A percentile compares a stretch with the other conserved stretches of the same genome.
phyloP scores from a whole-genome alignment of 2,797 vertebrate species.

The Cynodonichthys magdalenae region DNA sequence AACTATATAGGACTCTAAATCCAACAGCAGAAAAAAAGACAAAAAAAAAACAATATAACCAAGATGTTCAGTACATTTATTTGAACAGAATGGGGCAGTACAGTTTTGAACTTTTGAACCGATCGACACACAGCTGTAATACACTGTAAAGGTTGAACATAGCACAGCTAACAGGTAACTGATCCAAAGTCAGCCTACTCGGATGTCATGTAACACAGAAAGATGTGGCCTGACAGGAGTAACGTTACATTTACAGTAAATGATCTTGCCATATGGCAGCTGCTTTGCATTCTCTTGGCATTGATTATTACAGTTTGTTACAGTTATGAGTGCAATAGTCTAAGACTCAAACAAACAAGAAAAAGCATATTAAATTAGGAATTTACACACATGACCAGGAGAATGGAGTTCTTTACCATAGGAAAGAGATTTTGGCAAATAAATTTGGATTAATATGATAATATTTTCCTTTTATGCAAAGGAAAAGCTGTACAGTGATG shows the following conservation, averaged over 20 bases:
- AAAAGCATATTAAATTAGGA: constrained; percentile 78
- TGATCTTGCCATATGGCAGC: constrained; percentile 48
- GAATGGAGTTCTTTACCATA: constrained; percentile 80
- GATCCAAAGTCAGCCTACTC: constrained; percentile 56
- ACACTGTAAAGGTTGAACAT: constrained; percentile 61
- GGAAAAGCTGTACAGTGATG: constrained; percentile 67
- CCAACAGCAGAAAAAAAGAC: neutral
- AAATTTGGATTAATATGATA: constrained; percentile 65
- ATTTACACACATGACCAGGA: constrained; percentile 75
- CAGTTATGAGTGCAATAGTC: constrained; percentile 53
- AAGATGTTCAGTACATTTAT: constrained; percentile 70
- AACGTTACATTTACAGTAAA: constrained; percentile 45
- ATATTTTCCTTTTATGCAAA: constrained; percentile 67
- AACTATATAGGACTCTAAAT: neutral
- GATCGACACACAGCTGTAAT: constrained; percentile 61
- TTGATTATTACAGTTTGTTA: constrained; percentile 50
- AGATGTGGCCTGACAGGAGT: constrained; percentile 53
- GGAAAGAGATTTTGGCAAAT: constrained; percentile 82
- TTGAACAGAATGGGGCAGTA: constrained; percentile 73
- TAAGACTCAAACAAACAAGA: constrained; percentile 69
- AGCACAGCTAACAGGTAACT: constrained; percentile 58
- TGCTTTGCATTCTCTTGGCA: constrained; percentile 56
- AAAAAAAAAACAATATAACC: neutral
- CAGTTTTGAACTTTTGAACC: constrained; percentile 59
- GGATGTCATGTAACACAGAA: constrained; percentile 50